Evolutionary conservation across 2,797 vertebrate species (phyloP), one percentile per base, ranked within the genome.

Genomic region (Xerus rutilus): DNA sequence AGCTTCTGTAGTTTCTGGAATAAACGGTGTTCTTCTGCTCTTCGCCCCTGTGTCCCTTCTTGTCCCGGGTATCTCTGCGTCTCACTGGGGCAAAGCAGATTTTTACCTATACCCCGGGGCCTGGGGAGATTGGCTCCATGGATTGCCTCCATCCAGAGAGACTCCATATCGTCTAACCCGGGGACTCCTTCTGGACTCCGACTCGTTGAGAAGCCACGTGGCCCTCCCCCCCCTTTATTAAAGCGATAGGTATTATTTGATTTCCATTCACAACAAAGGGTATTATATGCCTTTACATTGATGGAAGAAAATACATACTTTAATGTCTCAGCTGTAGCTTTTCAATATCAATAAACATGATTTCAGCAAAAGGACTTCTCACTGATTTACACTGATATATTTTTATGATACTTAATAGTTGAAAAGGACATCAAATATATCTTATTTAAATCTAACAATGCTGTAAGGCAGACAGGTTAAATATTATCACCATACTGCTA

Each of bases 401-500:
- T 89, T 89, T 78, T 62, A 86, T 49, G 39, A 91, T 52, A 30
- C 14, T 90, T 82, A 89, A 67, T 30, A 90, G 17, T 92, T 82
- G 49, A 88, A 83, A 89, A 87, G 81, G 20, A 49, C 13, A 88
- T 62, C 32, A n/a, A 39, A 77, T 78, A 54, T 39, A 93, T 78
- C 84, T 95, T 94, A 79, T 70, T 96, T 94, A 96, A 86, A 94
- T 91, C 28, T 92, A 69, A 52, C 69, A 92, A 73, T 74, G 54
- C 49, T 93, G 15, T 30, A 89, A 94, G 86, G 76, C 78, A 96
- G 62, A 94, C 32, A 95, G 73, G 7, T 28, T 94, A 94, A 96
- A 94, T 93, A 92, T 96, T 54, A 78, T 92, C 39, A 84, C 43
- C 35, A 69, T 84, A 65, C 21, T 64, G 32, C 45, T 95, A 89